Evolutionary conservation across 2,797 vertebrate species (phyloP), one percentile per base, ranked within the genome.

Genomic region (Ctenopoma multispine): DNA sequence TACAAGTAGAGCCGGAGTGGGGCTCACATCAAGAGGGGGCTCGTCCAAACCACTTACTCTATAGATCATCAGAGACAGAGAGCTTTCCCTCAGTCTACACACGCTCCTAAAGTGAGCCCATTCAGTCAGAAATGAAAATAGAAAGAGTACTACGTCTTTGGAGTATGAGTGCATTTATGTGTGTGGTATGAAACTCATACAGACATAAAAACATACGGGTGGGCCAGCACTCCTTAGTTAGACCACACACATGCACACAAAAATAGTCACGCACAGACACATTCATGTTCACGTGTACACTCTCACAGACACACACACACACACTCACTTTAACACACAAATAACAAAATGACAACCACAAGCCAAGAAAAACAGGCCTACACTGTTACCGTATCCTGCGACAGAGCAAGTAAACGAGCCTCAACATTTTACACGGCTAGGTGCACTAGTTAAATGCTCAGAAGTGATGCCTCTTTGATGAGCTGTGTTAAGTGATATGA

Each of bases 161-260:
- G 70, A 61, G 66, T 51, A 51, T 0, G 20, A 69, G 40, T 63
- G 68, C 47, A 61, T 73, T 76, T 80, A 57, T 60, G 81, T 77
- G 75, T 83, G 85, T 55, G 75, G 86, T 88, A 54, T 75, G 53
- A 88, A 87, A 87, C 75, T 78, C 68, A 67, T 68, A 76, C 81
- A 84, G 70, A 73, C 66, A 68, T 44, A 72, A 48, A 69, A 81
- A 78, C 66, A 44, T 72, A 74, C 79, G 70, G 72, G 83, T 83
- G 83, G 80, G 82, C 74, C 68, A 53, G 71, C 62, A 60, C 51
- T 38, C 74, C 81, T 82, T 63, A 73, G 75, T 82, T 56, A 80
- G 92, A 93, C 93, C 92, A 92, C 92, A 92, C 92, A 90, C 92
- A 90, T n/a, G 24, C 62, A 77, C 73, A 71, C 54, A 65, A 47